Conservation (phyloP, 2,797 vertebrate genomes). For the Todus mexicanus region DNA sequence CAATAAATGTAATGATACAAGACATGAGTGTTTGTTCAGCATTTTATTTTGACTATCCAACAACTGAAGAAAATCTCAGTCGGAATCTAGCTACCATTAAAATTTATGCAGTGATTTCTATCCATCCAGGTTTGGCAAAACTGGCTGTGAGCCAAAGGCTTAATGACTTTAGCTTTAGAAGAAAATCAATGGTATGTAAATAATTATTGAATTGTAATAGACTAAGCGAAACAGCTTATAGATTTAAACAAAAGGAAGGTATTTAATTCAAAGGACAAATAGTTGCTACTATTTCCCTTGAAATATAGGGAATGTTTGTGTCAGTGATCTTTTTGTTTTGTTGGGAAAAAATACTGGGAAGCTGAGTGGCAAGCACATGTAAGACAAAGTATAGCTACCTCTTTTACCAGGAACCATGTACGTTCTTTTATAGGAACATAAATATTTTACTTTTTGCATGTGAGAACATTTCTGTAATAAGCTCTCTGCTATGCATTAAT, state of each 20-base stretch:
- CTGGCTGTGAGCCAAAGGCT: neutral
- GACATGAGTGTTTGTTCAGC: constrained; percentile 47
- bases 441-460: neutral
- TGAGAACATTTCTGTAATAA: neutral
- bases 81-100: neutral
- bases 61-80: constrained; percentile 7
- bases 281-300: neutral
- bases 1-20: constrained; percentile 60
- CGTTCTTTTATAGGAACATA: neutral
- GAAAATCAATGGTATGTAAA: constrained; percentile 32
- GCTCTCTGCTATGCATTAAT: neutral
- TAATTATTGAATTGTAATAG: neutral
- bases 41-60: constrained; percentile 60
- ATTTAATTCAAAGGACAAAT: neutral
- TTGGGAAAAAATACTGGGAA: neutral
- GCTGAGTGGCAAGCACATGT: neutral
- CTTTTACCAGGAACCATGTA: neutral
- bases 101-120: neutral
- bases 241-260: neutral
- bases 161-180: neutral
- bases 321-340: neutral
- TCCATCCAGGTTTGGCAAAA: neutral
- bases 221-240: neutral
- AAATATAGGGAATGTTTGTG: neutral
- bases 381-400: neutral